These are phyloP conservation scores for Spheniscus humboldti DNA, from an alignment of 2,797 vertebrate species.

Conservation along the genomic window DNA sequence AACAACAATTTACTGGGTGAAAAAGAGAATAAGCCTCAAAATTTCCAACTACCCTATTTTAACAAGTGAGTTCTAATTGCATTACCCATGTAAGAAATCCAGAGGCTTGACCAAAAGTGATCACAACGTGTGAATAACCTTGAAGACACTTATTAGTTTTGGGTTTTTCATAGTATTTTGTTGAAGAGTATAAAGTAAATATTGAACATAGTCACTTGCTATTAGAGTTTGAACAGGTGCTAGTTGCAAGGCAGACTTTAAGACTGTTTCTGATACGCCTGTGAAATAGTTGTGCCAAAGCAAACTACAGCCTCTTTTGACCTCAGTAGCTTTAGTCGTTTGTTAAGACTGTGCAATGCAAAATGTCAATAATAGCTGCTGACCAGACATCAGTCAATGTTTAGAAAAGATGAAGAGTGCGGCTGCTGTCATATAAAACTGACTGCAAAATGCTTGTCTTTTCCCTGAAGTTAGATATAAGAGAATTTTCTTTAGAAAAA, in stretches of 20 bases:
- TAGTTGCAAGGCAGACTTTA: conserved; percentile 28
- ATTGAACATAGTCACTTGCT: conserved; percentile 50
- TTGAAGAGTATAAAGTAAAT: conserved; percentile 63
- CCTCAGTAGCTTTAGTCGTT: background rate
- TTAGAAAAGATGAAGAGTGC: background rate
- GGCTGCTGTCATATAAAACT: background rate
- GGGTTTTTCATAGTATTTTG: conserved; percentile 5
- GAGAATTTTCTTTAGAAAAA: background rate
- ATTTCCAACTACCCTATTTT: background rate
- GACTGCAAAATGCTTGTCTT: background rate
- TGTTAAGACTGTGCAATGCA: background rate
- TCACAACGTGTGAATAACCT: conserved; percentile 9
- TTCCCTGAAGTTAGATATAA: background rate
- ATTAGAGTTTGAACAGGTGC: conserved; percentile 78
- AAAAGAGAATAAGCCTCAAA: background rate
- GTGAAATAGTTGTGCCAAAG: conserved; percentile 40
- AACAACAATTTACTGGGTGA: background rate
- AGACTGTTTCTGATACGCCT: conserved; percentile 20
- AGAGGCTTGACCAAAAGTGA: background rate
- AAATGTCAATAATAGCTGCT: conserved; percentile 29
- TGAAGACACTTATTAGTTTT: conserved; percentile 3
- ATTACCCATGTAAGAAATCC: background rate
- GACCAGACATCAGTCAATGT: background rate
- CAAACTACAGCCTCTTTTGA: conserved; percentile 31
- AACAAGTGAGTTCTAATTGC: background rate